These are phyloP conservation scores for Dicerorhinus sumatrensis DNA, from an alignment of 2,113 vertebrate genomes.

Conservation along the genomic window DNA sequence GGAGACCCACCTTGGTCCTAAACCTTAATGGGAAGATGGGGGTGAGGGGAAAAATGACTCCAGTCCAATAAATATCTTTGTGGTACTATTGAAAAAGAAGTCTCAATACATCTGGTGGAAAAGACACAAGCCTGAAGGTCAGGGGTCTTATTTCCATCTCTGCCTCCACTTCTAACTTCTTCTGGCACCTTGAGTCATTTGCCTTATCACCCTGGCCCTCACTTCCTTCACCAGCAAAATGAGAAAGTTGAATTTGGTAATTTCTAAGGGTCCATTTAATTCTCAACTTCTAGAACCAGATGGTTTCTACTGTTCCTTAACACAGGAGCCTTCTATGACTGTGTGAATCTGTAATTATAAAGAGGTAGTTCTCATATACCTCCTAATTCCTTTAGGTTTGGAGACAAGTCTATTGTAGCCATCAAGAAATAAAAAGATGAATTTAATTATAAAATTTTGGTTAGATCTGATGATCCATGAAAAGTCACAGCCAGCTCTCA, in stretches of 20 bases:
- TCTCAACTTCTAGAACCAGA: slow-evolving; percentile 2
- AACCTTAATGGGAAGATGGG: not conserved
- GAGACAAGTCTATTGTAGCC: not conserved
- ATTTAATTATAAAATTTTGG: not conserved
- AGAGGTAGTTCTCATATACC: not conserved
- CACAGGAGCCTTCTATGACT: not conserved
- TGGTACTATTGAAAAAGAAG: not conserved
- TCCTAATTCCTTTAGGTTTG: not conserved
- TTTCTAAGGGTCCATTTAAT: slow-evolving; percentile 1
- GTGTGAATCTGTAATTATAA: not conserved
- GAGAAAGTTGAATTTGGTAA: not conserved
- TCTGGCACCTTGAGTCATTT: not conserved
- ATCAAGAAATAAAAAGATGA: not conserved
- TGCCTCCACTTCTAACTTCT: not conserved
- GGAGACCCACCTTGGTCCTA: not conserved
- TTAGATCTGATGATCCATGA: not conserved
- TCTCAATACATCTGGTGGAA: not conserved
- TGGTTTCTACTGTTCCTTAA: not conserved
- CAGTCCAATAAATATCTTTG: not conserved
- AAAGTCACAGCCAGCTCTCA: not conserved
- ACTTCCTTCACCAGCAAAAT: not conserved
- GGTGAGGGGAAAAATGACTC: not conserved
- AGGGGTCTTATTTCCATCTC: not conserved
- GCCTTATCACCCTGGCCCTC: not conserved
- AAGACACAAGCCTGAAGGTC: not conserved